phyloP scores from a whole-genome alignment of 2,113 vertebrate genomes.

The Sakesphorus luctuosus region DNA sequence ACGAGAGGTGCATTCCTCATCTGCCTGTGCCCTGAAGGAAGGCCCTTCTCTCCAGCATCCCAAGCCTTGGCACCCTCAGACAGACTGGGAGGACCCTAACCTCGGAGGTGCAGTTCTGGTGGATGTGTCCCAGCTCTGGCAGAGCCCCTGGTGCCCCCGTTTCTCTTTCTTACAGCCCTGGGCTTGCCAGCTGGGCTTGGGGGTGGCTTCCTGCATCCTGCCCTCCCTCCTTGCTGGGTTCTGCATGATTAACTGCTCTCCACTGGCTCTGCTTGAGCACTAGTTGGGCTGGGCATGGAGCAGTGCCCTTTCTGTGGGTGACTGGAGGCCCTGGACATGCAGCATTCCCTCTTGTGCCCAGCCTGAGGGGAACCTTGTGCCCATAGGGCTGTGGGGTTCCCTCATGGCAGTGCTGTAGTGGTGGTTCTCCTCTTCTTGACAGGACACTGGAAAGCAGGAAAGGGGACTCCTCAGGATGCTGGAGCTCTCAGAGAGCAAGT shows the following conservation, averaged over 20 bases:
- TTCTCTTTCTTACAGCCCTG: neutral
- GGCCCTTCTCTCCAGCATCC: neutral
- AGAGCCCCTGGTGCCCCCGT: neutral
- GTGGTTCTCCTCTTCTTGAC: constrained; percentile 26
- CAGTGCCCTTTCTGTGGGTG: accelerated
- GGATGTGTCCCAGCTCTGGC: neutral
- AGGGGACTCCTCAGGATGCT: constrained; percentile 76
- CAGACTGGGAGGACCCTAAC: neutral
- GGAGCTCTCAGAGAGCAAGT: constrained; percentile 74
- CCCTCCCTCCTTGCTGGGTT: neutral
- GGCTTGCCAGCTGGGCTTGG: neutral
- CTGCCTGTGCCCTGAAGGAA: neutral
- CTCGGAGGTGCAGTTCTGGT: neutral
- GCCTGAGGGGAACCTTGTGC: neutral
- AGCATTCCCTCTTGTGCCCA: neutral
- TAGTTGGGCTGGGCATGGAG: neutral
- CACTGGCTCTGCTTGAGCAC: neutral
- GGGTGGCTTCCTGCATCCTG: neutral
- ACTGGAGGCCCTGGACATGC: neutral
- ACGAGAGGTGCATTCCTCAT: accelerated
- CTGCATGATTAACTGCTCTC: neutral
- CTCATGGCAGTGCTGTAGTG: accelerated
- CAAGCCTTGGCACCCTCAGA: accelerated
- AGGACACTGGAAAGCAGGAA: constrained; percentile 56
- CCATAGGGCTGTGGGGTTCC: accelerated